Percentiles rank a stretch among this genome's conserved stretches.
phyloP scores from a whole-genome alignment of 1,140 invertebrate genomes.

The Megalopta genalis region DNA sequence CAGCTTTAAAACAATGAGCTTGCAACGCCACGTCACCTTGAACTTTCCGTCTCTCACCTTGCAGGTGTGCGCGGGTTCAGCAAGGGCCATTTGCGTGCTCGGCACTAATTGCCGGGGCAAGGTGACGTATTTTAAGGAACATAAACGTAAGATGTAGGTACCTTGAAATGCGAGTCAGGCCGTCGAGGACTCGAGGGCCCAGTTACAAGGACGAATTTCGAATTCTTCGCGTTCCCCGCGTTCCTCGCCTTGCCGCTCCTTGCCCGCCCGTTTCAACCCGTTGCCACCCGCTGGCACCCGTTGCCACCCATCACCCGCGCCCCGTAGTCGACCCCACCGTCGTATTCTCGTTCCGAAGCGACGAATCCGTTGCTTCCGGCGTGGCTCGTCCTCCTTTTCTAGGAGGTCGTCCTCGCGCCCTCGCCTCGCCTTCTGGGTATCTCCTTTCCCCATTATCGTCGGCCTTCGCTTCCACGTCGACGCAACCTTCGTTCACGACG shows the following conservation, averaged over 20 bases:
- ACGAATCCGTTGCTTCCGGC: conserved; percentile 28
- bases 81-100: conserved; percentile 47
- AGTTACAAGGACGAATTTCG: conserved; percentile 32
- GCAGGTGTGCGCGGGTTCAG: conserved; percentile 13
- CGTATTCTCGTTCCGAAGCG: not conserved
- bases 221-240: conserved; percentile 16
- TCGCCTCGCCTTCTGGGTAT: not conserved
- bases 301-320: too few relatives aligned
- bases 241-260: not conserved
- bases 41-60: conserved; percentile 21
- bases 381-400: conserved; percentile 36
- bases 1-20: conserved; percentile 16
- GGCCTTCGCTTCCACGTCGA: not conserved
- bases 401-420: not conserved
- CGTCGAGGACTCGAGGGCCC: not conserved
- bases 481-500: conserved; percentile 5
- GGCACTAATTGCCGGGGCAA: conserved; percentile 48
- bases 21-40: conserved; percentile 15
- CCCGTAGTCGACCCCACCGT: too few relatives aligned
- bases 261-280: not conserved
- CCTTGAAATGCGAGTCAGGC: conserved; percentile 4
- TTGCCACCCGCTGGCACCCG: not conserved
- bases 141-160: conserved; percentile 17
- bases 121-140: conserved; percentile 54
- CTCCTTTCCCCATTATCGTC: conserved; percentile 24